phyloP scores from a whole-genome alignment of 2,113 vertebrate species.

The Sturnira hondurensis region DNA sequence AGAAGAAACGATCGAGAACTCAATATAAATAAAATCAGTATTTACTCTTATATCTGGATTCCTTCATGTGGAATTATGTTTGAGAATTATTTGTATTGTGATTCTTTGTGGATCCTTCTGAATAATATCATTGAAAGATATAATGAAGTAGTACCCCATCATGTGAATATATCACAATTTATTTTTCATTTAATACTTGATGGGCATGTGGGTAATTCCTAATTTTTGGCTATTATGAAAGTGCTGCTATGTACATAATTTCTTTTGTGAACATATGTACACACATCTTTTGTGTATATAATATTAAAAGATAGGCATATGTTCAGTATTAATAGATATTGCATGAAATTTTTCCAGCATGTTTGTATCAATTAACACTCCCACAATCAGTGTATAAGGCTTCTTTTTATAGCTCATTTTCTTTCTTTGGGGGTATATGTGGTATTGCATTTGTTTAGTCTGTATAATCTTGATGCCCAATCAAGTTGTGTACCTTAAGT shows the following conservation, averaged over 20 bases:
- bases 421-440: not conserved
- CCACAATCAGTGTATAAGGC: not conserved
- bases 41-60: not conserved
- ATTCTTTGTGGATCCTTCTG: not conserved
- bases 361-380: not conserved
- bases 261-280: slow-evolving; percentile 32
- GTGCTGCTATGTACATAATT: not conserved
- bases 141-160: not conserved
- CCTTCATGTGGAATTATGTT: not conserved
- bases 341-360: not conserved
- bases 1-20: not conserved
- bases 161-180: not conserved
- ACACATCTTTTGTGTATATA: slow-evolving; percentile 10
- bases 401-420: not conserved
- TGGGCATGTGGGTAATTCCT: not conserved
- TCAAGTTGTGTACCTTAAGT: not conserved
- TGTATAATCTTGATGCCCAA: not conserved
- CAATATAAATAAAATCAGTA: not conserved
- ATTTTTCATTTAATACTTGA: slow-evolving; percentile 31
- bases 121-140: not conserved
- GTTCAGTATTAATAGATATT: not conserved
- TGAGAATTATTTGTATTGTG: not conserved
- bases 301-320: not conserved
- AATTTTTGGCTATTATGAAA: not conserved
- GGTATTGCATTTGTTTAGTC: not conserved